Percentiles rank a stretch among this genome's conserved stretches.
phyloP scores from a whole-genome alignment of 2,888 invertebrate species.

The Nebria brevicollis region DNA sequence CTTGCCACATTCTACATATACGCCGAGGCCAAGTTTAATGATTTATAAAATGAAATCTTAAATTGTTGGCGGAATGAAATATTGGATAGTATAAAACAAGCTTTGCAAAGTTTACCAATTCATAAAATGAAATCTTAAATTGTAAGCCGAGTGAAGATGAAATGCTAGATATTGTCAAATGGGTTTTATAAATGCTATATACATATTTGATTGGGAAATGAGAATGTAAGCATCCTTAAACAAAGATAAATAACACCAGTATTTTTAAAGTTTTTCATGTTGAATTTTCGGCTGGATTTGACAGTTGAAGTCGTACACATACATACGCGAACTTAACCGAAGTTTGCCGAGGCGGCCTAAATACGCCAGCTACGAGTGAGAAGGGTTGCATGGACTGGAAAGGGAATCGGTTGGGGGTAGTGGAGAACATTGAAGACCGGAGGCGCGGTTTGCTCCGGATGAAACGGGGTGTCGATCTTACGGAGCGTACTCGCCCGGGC shows the following conservation, averaged over 20 bases:
- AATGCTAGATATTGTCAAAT: neutral
- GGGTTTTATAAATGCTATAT: neutral
- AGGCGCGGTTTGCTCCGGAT: neutral
- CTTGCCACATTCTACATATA: neutral
- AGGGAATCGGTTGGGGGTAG: neutral
- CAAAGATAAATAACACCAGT: neutral
- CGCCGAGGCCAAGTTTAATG: neutral
- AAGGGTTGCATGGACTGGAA: neutral
- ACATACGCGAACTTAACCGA: neutral
- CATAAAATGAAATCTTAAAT: neutral
- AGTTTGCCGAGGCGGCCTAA: neutral
- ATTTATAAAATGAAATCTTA: slow-evolving; percentile 1
- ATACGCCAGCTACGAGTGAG: neutral
- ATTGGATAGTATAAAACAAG: neutral
- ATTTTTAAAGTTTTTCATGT: neutral
- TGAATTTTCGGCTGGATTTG: neutral
- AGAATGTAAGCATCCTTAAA: neutral
- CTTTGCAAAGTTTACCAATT: slow-evolving; percentile 1
- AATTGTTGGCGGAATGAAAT: neutral
- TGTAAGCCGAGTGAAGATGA: neutral
- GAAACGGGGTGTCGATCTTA: neutral
- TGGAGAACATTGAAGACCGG: neutral
- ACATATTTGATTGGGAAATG: neutral
- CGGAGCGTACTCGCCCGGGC: neutral
- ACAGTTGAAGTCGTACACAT: neutral